Base-by-base conservation (phyloP, 2,888 invertebrate species). In the Dolichopus griseipennis region DNA sequence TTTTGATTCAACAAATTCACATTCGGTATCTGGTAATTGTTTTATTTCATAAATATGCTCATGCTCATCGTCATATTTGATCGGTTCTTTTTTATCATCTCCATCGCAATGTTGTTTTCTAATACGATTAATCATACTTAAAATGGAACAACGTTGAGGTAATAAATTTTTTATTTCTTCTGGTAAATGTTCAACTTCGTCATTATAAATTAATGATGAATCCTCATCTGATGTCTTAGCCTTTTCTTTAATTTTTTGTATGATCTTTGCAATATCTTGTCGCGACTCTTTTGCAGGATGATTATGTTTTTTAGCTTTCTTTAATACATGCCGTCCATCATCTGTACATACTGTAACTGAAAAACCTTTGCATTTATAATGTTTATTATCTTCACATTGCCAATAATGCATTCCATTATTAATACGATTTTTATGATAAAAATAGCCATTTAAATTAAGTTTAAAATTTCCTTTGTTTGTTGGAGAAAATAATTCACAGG, bases 391-490 rank as follows among this genome's bases (percentile, higher is more conserved):
- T 64, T 64, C 64, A 37, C 64, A 64, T 20, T 64, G 64, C 64
- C 64, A 64, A 64, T 64, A 64, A 20, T 64, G 64, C 33, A 64
- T 34, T 34, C 22, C 37, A 64, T 64, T 64, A 12, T 64, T 64
- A 34, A 64, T 64, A 34, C 64, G 64, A 37, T 64, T 64, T 37
- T 64, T 64, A 20, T 64, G 64, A 37, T 64, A 64, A 64, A 34
- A 64, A 37, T 33, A 64, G 3, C 64, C 64, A 64, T 64, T 37
- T 20, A 64, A 64, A 64, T 64, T 64, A 34, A 64, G 33, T 64
- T 64, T 64, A n/a, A 64, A 64, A 37, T 64, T 64, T 1, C 64
- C 64, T 37, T 64, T 64, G n/a, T 64, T 64, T 37, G 64, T 64
- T 64, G 64, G 64, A 2, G 64, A 20, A 64, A 64, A 64, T 34